phyloP scores from a whole-genome alignment of 2,888 invertebrate species.

The Dysmachus trigonus region DNA sequence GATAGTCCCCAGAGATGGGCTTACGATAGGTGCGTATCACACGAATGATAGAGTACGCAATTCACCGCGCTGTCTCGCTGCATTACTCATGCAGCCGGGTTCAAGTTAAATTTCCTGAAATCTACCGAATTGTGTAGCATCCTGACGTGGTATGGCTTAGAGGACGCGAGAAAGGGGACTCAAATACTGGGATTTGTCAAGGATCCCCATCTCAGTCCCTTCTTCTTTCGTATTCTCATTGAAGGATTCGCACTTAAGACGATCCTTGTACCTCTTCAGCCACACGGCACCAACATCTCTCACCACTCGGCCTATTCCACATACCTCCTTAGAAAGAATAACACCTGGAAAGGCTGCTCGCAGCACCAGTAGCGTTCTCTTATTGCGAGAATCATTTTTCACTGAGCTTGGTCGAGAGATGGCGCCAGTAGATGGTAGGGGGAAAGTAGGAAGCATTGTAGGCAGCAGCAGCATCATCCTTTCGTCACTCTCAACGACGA shows the following conservation, averaged over 20 bases:
- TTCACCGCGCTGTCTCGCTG: background rate
- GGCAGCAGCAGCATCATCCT: background rate
- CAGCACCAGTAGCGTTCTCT: background rate
- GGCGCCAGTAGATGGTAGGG: background rate
- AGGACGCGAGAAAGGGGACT: background rate
- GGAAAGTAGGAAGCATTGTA: background rate
- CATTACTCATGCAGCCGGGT: background rate
- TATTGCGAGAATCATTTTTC: background rate
- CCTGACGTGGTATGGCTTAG: background rate
- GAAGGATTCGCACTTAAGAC: conserved; percentile 17
- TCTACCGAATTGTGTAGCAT: background rate
- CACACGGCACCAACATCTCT: background rate
- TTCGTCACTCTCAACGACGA: conserved; percentile 16
- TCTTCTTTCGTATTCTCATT: conserved; percentile 14
- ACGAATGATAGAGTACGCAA: conserved; percentile 3
- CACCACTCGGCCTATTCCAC: background rate
- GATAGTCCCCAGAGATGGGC: background rate
- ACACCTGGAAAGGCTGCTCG: conserved; percentile 11
- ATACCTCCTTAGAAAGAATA: background rate
- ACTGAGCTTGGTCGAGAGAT: background rate
- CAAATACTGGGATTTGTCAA: conserved; percentile 15
- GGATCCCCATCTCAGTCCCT: background rate
- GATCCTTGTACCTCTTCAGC: background rate
- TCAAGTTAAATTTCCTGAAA: conserved; percentile 9
- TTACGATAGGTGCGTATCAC: conserved; percentile 1